Percentiles rank a stretch among this genome's conserved stretches.
Conservation (phyloP, 53 echinoderm and acorn worm species). For the Pentamera pediparva region DNA sequence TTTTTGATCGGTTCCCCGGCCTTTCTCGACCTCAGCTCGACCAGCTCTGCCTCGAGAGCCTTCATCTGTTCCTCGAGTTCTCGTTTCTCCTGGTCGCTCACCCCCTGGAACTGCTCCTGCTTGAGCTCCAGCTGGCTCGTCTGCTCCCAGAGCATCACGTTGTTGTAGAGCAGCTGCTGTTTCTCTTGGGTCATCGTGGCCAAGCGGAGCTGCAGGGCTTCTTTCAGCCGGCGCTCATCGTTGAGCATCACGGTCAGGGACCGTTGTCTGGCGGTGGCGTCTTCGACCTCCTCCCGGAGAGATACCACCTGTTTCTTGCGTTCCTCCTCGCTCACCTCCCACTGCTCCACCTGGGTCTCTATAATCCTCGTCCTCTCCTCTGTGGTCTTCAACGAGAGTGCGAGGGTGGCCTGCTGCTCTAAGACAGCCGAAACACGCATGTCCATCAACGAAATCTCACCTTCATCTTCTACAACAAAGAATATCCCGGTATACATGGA, state of each 20-base stretch:
- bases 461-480: conserved; percentile 1
- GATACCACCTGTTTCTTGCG: conserved; percentile 8
- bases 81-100: conserved; percentile 7
- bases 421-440: background rate
- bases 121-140: conserved; percentile 20
- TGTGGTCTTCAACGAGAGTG: background rate
- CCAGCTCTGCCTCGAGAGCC: background rate
- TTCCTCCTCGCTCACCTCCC: conserved; percentile 15
- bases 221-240: conserved; percentile 26
- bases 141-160: conserved; percentile 29
- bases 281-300: conserved; percentile 10
- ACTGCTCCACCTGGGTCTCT: conserved; percentile 11
- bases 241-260: conserved; percentile 6
- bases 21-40: conserved; percentile 10
- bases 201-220: conserved; percentile 3
- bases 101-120: conserved; percentile 21
- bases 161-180: conserved; percentile 19
- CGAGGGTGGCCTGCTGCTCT: conserved; percentile 2
- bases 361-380: background rate
- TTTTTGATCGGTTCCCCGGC: conserved; percentile 16
- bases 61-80: conserved; percentile 22
- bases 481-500: too few relatives aligned
- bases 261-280: conserved; percentile 11
- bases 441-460: background rate
- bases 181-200: conserved; percentile 8